A percentile compares a stretch with the other conserved stretches of the same genome.
These are phyloP conservation scores for Drosophila takahashii DNA, from an alignment of 1,140 invertebrate genomes.

Conservation along the genomic window DNA sequence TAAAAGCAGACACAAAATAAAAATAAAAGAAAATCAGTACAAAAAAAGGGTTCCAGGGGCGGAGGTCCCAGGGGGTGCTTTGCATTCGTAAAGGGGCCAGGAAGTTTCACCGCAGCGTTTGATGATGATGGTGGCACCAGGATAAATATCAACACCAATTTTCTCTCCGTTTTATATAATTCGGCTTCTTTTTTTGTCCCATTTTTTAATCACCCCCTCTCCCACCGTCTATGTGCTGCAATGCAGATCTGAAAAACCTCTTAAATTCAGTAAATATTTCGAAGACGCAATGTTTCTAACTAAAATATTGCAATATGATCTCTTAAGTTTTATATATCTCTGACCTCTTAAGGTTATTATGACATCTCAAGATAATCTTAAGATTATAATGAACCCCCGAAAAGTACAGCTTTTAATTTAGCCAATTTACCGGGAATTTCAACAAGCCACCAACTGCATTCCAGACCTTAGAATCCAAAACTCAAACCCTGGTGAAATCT, in stretches of 20 bases:
- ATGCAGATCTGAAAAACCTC: too few species aligned
- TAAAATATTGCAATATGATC: too few species aligned
- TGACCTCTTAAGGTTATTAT: too few species aligned
- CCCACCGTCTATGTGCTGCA: too few species aligned
- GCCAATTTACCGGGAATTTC: not conserved
- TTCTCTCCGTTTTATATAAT: constrained; percentile 19
- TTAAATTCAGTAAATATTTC: too few species aligned
- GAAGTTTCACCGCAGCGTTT: constrained; percentile 33
- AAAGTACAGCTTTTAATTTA: not conserved
- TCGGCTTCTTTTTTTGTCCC: constrained; percentile 38
- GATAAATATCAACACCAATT: constrained; percentile 69
- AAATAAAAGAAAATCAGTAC: constrained; percentile 18
- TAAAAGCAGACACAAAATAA: constrained; percentile 12
- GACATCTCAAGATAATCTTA: too few species aligned
- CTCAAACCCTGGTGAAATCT: not conserved
- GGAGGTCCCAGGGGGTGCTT: not conserved
- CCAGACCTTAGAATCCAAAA: not conserved
- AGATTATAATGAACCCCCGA: too few species aligned
- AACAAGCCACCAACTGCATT: not conserved
- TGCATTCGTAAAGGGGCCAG: constrained; percentile 9
- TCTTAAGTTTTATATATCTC: too few species aligned
- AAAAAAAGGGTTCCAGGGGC: constrained; percentile 7
- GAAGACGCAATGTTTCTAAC: too few species aligned
- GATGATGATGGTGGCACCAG: constrained; percentile 37
- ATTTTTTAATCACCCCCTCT: constrained; percentile 47